phyloP scores from a whole-genome alignment of 2,113 vertebrate genomes.

The Xyliphius kryptos region DNA sequence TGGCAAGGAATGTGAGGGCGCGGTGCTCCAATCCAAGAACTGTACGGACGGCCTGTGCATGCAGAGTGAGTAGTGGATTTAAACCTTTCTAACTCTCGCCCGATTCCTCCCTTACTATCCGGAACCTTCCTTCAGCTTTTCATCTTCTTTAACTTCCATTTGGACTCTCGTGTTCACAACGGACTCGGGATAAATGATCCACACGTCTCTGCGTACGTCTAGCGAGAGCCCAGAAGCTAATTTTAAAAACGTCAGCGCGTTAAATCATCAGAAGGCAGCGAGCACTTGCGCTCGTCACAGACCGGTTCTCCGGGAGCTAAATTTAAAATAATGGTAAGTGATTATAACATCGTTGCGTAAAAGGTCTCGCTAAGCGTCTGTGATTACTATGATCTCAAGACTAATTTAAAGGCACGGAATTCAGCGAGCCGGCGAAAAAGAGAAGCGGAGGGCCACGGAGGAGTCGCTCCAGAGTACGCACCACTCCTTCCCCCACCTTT shows the following conservation, averaged over 20 bases:
- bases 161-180: slow-evolving; percentile 1
- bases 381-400: slow-evolving; percentile 45
- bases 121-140: background rate
- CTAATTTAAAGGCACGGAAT: slow-evolving; percentile 42
- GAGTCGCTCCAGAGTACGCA: no score
- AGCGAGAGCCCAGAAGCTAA: slow-evolving; percentile 26
- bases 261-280: slow-evolving; percentile 32
- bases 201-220: slow-evolving; percentile 5
- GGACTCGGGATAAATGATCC: slow-evolving; percentile 30
- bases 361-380: slow-evolving; percentile 32
- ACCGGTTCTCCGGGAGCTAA: slow-evolving; percentile 46
- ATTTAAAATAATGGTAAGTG: slow-evolving; percentile 56
- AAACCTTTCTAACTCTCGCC: no score
- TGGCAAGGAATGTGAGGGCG: slow-evolving; percentile 92
- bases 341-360: slow-evolving; percentile 52
- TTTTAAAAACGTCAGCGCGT: slow-evolving; percentile 35
- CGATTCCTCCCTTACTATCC: no score
- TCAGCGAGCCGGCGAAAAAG: no score
- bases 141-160: slow-evolving; percentile 1
- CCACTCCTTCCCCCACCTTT: no score
- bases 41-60: slow-evolving; percentile 96
- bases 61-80: slow-evolving; percentile 98
- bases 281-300: slow-evolving; percentile 46
- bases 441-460: slow-evolving; percentile 27
- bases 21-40: slow-evolving; percentile 94